Conservation (phyloP, 2,888 invertebrate species). For the Taphrorychus bicolor region DNA sequence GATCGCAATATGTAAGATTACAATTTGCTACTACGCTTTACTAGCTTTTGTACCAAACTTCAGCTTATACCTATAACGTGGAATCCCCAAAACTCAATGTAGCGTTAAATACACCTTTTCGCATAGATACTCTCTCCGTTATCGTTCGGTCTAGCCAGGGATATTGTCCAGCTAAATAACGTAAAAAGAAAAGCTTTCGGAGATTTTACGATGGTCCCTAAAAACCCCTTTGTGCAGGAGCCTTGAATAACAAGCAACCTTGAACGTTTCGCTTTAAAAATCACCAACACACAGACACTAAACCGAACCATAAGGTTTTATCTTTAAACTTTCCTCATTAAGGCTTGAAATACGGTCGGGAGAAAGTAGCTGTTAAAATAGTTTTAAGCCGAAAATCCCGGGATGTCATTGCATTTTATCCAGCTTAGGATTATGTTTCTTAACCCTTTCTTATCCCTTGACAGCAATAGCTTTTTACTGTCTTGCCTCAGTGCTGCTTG, state of each 20-base stretch:
- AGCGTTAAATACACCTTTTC: constrained; percentile 31
- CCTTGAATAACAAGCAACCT: not conserved
- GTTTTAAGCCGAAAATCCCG: constrained; percentile 20
- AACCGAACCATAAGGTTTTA: constrained; percentile 3
- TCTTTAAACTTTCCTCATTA: constrained; percentile 19
- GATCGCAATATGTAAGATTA: no score
- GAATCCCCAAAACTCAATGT: constrained; percentile 31
- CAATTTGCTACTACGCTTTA: no score
- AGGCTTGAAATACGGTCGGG: constrained; percentile 9
- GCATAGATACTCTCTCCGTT: constrained; percentile 12
- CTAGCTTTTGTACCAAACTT: no score
- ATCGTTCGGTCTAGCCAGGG: not conserved
- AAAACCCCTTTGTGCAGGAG: not conserved
- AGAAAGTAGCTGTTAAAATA: constrained; percentile 20
- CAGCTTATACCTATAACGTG: no score
- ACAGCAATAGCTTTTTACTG: constrained; percentile 9
- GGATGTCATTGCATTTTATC: constrained; percentile 14
- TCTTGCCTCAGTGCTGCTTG: not conserved
- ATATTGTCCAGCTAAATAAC: not conserved
- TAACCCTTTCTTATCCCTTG: constrained; percentile 9
- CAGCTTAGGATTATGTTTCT: constrained; percentile 13
- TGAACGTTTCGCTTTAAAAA: constrained; percentile 2
- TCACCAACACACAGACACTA: not conserved
- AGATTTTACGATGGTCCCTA: not conserved
- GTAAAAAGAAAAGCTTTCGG: not conserved